These are phyloP conservation scores for Salpingus planirostris DNA, from an alignment of 2,888 invertebrate genomes.

Conservation along the genomic window DNA sequence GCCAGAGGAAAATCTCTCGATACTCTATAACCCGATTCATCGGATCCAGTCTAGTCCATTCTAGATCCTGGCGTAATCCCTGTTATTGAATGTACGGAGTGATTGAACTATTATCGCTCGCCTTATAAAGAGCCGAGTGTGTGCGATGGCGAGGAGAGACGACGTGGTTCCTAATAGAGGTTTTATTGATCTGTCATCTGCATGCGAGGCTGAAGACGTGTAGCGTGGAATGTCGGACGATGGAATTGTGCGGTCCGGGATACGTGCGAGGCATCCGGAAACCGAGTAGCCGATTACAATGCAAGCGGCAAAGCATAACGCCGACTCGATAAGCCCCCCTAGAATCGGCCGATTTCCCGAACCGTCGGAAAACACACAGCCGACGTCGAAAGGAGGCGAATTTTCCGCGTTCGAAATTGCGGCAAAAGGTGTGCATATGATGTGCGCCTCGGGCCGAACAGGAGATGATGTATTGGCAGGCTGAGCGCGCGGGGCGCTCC, in stretches of 20 bases:
- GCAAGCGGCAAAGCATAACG: slow-evolving; percentile 5
- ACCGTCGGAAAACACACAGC: slow-evolving; percentile 21
- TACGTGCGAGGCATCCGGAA: slow-evolving; percentile 16
- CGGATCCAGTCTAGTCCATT: too few species aligned
- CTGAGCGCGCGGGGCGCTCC: too few species aligned
- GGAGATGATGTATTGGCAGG: slow-evolving; percentile 39
- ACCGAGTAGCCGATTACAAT: not conserved
- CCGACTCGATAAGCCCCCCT: slow-evolving; percentile 9
- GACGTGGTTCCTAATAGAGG: slow-evolving; percentile 19
- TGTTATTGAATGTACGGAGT: too few species aligned
- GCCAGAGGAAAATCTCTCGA: too few species aligned
- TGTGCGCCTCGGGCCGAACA: slow-evolving; percentile 30
- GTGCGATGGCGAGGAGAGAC: too few species aligned
- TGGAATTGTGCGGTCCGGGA: slow-evolving; percentile 16
- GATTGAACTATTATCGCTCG: too few species aligned
- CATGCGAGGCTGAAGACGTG: slow-evolving; percentile 13
- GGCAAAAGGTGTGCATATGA: slow-evolving; percentile 27
- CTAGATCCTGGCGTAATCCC: too few species aligned
- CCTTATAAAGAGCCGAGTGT: too few species aligned
- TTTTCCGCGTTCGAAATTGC: too few species aligned
- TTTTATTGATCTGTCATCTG: slow-evolving; percentile 21
- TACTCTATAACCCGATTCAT: too few species aligned
- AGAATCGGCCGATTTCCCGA: slow-evolving; percentile 2
- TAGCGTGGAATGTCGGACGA: slow-evolving; percentile 14
- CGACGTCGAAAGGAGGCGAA: slow-evolving; percentile 14